Base-by-base conservation (phyloP, 2,113 vertebrate species). In the Pogonocichla stellata region DNA sequence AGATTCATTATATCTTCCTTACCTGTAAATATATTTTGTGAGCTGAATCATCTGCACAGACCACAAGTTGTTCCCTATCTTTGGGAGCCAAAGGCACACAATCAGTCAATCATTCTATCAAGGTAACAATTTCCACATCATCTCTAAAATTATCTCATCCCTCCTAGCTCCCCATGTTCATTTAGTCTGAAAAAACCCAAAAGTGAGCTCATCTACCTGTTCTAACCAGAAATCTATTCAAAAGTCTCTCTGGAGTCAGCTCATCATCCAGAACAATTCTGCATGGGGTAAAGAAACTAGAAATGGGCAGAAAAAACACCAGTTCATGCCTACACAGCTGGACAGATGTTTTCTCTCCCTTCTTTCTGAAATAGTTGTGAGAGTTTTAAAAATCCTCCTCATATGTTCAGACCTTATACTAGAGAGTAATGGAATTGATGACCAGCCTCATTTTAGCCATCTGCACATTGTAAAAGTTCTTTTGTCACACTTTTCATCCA, bases 91-190 rank as follows among this genome's bases (percentile, higher is more conserved):
- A 69, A 93, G 58, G 17, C 8, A 0, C 31, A 10, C 48, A 86
- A 74, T 64, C 69, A 71, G n/a, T 85, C 64, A 88, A 64, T 85
- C 77, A 77, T 45, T 89, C 78, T 80, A 65, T 86, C 72, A 80
- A 85, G 48, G 77, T 33, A 84, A 78, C 47, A 88, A 29, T 61
- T 67, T 91, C 50, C 62, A 80, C 1, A 3, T 85, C 66, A 74
- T 29, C 54, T 92, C 70, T 89, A 72, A 85, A 92, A 72, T 91
- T 24, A 16, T 47, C 66, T 69, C 57, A 71, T 73, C 33, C 20
- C 29, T 26, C 5, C 33, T 12, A 29, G 19, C 6, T 92, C n/a
- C 23, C 54, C n/a, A 14, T 1, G 4, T 65, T 79, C 36, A 54
- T 69, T 79, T n/a, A 36, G 6, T 65, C 13, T 73, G 58, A 28